phyloP scores from a whole-genome alignment of 37 sponge, comb jelly and placozoan genomes.

The Cladorhizidae sp. region DNA sequence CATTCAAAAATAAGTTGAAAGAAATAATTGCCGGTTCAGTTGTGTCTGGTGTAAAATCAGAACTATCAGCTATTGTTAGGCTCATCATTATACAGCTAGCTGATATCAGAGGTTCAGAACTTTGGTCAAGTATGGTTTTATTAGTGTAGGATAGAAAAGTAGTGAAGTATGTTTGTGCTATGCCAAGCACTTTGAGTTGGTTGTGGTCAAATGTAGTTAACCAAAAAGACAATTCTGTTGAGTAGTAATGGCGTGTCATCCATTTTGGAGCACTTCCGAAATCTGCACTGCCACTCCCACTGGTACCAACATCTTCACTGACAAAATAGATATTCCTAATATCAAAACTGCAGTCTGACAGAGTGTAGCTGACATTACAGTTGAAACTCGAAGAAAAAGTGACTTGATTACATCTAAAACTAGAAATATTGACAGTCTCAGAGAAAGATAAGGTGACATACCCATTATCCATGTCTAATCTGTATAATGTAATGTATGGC shows the following conservation, averaged over 20 bases:
- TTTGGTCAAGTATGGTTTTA: slow-evolving; percentile 62
- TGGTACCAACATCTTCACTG: slow-evolving; percentile 75
- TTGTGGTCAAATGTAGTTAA: slow-evolving; percentile 76
- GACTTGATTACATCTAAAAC: slow-evolving; percentile 68
- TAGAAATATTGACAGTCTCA: slow-evolving; percentile 83
- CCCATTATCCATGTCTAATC: slow-evolving; percentile 74
- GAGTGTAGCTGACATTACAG: slow-evolving; percentile 54
- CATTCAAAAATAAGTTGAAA: slow-evolving; percentile 71
- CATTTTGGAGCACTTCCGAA: slow-evolving; percentile 87
- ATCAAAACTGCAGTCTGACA: slow-evolving; percentile 77
- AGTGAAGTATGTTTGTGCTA: slow-evolving; percentile 45
- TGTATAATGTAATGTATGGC: slow-evolving; percentile 58
- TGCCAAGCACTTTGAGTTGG: slow-evolving; percentile 71
- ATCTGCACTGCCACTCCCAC: slow-evolving; percentile 72
- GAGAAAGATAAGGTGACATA: slow-evolving; percentile 63
- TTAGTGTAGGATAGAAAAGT: slow-evolving; percentile 63
- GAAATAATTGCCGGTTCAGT: slow-evolving; percentile 62
- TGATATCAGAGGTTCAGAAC: slow-evolving; percentile 46
- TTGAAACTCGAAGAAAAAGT: slow-evolving; percentile 52
- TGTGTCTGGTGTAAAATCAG: slow-evolving; percentile 66
- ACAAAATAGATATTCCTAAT: slow-evolving; percentile 49
- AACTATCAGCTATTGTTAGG: slow-evolving; percentile 10
- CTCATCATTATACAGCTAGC: slow-evolving; percentile 48
- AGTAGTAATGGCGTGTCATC: slow-evolving; percentile 74
- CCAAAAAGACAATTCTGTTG: slow-evolving; percentile 46